Evolutionary conservation across 2,113 vertebrate genomes (phyloP).

Genomic region (Plestiodon gilberti): DNA sequence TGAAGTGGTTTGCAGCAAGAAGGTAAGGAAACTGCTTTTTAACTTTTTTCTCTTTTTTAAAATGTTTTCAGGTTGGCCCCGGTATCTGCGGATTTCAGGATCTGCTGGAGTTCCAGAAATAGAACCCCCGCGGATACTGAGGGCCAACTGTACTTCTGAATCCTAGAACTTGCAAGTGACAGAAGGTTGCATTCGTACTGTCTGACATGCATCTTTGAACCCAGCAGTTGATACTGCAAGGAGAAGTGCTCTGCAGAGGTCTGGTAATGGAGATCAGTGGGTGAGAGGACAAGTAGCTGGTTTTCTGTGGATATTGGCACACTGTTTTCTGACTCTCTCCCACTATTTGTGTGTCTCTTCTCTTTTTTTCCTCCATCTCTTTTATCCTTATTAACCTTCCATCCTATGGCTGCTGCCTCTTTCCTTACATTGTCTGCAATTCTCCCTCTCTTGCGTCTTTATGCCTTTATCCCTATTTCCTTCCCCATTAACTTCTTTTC

Average conservation of each 20-base stretch:
- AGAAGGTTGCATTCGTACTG: not conserved
- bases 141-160: no score
- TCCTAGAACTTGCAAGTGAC: not conserved
- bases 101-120: no score
- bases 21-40: no score
- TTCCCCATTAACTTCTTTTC: not conserved
- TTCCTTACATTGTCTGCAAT: not conserved
- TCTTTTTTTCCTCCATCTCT: not conserved
- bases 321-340: not conserved
- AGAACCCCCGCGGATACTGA: no score
- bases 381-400: not conserved
- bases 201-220: not conserved
- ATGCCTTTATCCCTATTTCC: no score
- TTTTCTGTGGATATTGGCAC: not conserved
- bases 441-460: not conserved
- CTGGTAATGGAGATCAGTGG: not conserved
- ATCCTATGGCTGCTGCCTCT: not conserved
- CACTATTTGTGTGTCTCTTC: not conserved
- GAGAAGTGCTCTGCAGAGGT: not conserved
- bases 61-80: no score
- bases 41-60: no score
- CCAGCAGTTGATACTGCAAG: not conserved
- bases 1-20: no score
- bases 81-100: no score
- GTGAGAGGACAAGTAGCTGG: not conserved